Evolutionary conservation across 2,113 vertebrate genomes (phyloP), one percentile per base, ranked within the genome.

Genomic region (Mandrillus leucophaeus): DNA sequence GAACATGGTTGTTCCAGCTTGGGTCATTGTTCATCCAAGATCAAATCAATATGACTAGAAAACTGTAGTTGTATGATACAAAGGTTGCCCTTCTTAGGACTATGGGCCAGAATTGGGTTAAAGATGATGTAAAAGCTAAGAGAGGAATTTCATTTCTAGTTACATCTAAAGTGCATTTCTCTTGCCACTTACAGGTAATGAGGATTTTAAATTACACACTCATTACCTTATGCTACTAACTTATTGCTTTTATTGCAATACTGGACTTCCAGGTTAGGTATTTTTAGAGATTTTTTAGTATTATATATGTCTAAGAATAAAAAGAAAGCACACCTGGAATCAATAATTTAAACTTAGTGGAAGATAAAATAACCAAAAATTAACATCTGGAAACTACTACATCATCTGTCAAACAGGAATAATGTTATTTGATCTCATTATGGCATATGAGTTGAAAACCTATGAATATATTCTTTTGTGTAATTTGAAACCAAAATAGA

Each of bases 281-380:
- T 86, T 80, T 96, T 81, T 30, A 88, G 23, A 35, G n/a, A 87
- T 20, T 88, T 64, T 80, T 90, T 23, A 90, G 45, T 35, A 50
- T 57, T 57, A 25, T 52, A 64, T 86, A 92, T 94, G 25, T 79
- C 13, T 45, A 93, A 90, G 40, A 17, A 81, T n/a, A 76, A 81
- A 45, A 92, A 87, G 45, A 66, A 94, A 97, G 59, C 61, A 80
- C 45, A 87, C 18, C 32, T 83, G 43, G 59, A 94, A 76, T 92
- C 66, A 82, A 17, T 66, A 66, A 94, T 50, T 95, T 89, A 90
- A 92, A 87, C 22, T 68, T 87, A 80, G 25, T 80, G 6, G 7
- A 59, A 90, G 68, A 55, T 91, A 85, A 88, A 91, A 61, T 93
- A 81, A 73, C 18, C 22, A 48, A 68, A 90, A 88, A 73, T 30